Base-by-base conservation (phyloP, 2,888 invertebrate species). In the Lissonota sp. region DNA sequence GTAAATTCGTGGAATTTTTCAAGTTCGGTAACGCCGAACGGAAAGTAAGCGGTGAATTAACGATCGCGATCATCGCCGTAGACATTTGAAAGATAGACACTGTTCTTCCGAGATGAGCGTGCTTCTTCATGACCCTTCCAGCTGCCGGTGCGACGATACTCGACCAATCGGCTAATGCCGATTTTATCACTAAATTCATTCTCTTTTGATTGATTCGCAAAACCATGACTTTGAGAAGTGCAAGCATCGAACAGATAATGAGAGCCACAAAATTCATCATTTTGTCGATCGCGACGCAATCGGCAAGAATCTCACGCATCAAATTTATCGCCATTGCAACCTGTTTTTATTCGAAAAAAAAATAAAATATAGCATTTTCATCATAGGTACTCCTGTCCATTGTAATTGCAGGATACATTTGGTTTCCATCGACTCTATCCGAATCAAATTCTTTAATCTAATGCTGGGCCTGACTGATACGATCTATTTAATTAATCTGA, bases 61-160 rank as follows among this genome's bases (percentile, higher is more conserved):
- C 14, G 6, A 64, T n/a, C 16, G 66, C 6, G 0, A 16, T n/a
- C 4, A 44, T 46, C 10, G 58, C 64, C 1, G 78, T 66, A 14
- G n/a, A 8, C 60, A 78, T 71, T 44, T 78, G 71, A 14, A 72
- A 72, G 10, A 78, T 72, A 4, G 66, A 71, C 4, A 78, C 66
- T 44, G 40, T 66, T 53, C 78, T 78, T 16, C 58, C 64, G 39
- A n/a, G 58, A 1, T 40, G 6, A 40, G 77, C 77, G 39, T 77
- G 42, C 5, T 57, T 66, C 8, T n/a, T 64, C 77, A 77, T 77
- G 37, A 77, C 46, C n/a, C n/a, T 6, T 5, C 44, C 7, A 4
- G 44, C 26, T 8, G 51, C 42, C 5, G 57, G 10, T 44, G 49
- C 40, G 7, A 63, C 14, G 10, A 77, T 12, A 7, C 2, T 58